Evolutionary conservation across 2,888 invertebrate species (phyloP).

Genomic region (Scaptomyza parva): DNA sequence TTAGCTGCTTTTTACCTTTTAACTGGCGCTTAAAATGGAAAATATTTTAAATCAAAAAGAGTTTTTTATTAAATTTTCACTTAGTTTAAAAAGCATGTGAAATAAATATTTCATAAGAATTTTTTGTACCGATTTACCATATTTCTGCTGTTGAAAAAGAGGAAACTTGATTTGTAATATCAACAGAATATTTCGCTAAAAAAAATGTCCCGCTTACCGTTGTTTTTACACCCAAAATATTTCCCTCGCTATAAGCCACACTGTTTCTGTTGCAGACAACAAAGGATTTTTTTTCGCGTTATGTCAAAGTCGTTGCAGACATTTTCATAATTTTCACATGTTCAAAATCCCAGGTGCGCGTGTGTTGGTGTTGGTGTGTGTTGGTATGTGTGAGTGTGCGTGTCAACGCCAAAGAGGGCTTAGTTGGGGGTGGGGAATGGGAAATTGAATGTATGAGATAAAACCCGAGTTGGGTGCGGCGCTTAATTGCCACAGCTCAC

Average conservation of each 20-base stretch:
- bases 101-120: background rate
- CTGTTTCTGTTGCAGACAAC: constrained; percentile 63
- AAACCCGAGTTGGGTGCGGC: constrained; percentile 46
- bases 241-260: background rate
- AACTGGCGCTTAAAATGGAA: background rate
- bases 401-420: constrained; percentile 23
- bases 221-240: background rate
- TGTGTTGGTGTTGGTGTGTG: constrained; percentile 32
- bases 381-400: constrained; percentile 32
- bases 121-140: background rate
- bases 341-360: constrained; percentile 44
- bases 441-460: too few species aligned
- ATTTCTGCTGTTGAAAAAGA: background rate
- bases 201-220: background rate
- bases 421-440: background rate
- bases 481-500: constrained; percentile 61
- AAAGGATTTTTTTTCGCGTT: constrained; percentile 69
- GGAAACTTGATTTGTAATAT: background rate
- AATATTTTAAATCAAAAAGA: background rate
- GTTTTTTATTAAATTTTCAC: too few species aligned
- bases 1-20: background rate
- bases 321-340: constrained; percentile 77
- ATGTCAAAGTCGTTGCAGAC: constrained; percentile 62
- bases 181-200: background rate
- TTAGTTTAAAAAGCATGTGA: background rate